phyloP scores from a whole-genome alignment of 1,140 invertebrate genomes.

The Orchesella cincta region DNA sequence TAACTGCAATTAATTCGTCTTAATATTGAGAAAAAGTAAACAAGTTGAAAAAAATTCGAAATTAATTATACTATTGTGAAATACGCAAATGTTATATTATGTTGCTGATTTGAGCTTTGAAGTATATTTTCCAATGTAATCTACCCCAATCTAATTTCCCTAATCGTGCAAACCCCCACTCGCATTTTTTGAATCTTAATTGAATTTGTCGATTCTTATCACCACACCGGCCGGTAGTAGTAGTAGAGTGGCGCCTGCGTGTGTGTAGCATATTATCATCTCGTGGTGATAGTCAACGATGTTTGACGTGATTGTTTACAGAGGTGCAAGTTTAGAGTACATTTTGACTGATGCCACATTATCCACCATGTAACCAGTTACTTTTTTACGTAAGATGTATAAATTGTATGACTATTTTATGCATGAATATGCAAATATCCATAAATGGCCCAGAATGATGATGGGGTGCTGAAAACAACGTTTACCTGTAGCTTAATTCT shows the following conservation, averaged over 20 bases:
- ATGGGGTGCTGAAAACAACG: neutral
- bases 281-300: too few species aligned
- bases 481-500: neutral
- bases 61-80: too few species aligned
- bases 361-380: neutral
- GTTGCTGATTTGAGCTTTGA: neutral
- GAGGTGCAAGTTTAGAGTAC: neutral
- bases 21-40: neutral
- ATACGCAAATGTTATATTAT: neutral
- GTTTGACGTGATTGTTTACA: too few species aligned
- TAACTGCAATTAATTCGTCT: neutral
- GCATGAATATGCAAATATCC: neutral
- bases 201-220: neutral
- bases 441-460: neutral
- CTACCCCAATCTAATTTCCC: neutral
- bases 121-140: neutral
- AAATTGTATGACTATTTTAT: neutral
- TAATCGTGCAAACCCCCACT: neutral
- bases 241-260: too few species aligned
- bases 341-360: neutral
- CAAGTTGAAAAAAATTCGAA: too few species aligned
- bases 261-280: too few species aligned
- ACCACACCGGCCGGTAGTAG: neutral
- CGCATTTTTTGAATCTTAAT: neutral
- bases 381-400: neutral